Base-by-base conservation (phyloP, 2,797 vertebrate species). In the Crossoptilon crossoptilon region DNA sequence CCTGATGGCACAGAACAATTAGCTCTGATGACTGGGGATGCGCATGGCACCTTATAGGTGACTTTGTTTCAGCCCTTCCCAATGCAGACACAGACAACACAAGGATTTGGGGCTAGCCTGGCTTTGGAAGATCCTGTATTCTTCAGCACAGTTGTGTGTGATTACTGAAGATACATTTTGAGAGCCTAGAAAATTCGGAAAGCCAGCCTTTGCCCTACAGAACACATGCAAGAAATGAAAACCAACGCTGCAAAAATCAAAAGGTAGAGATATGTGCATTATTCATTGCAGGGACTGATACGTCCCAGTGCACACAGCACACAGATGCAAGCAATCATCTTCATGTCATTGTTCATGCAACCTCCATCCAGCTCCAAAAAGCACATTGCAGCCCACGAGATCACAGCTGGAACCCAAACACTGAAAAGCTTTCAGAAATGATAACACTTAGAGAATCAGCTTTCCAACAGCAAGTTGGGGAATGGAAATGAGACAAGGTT, bases 301-400 rank as follows among this genome's bases (percentile, higher is more conserved):
- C 21, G 64, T 79, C 62, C 49, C 75, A 44, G 69, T 21, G 43
- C 33, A 79, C 29, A 49, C 39, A 71, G 62, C 37, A 79, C 31
- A 55, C 39, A 71, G 62, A 77, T 71, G 37, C 49, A 62, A 80
- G 53, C 1, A 2, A 66, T 71, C 11, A 4, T 78, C 63, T 91
- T 44, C 33, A 51, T 66, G 84, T 80, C 46, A 39, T 53, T 66
- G 43, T 53, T 91, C 33, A 0, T 81, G 69, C 55, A 33, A 62
- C 18, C 39, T 91, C 24, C 59, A 69, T 83, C 85, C 72, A 91
- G 60, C 84, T 88, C 83, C 74, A 26, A 73, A 85, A 60, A 55
- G 2, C 26, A 59, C 64, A 51, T 62, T 77, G 87, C 67, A 84
- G 44, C 74, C 75, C 62, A 29, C n/a, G 81, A 91, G 78, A 67